A percentile compares a stretch with the other conserved stretches of the same genome.
Evolutionary conservation across 2,888 invertebrate species (phyloP).

Genomic region (Magallana nippona): DNA sequence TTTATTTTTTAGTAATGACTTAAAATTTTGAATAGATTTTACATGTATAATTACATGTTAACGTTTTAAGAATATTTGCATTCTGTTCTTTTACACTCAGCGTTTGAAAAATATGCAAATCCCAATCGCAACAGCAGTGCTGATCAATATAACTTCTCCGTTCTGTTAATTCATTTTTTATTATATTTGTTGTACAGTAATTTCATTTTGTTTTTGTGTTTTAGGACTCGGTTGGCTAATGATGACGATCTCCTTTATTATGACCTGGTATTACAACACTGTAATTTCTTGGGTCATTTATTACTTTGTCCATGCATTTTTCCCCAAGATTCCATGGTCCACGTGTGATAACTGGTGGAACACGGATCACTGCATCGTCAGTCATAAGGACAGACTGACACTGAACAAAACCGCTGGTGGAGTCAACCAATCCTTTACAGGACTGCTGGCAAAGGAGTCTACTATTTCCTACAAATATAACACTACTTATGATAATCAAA

Average conservation of each 20-base stretch:
- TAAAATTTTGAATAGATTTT: too few species aligned
- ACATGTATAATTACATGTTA: too few species aligned
- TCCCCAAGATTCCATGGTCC: slow-evolving; percentile 91
- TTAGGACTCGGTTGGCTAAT: slow-evolving; percentile 82
- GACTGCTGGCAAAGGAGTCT: not conserved
- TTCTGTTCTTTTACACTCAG: too few species aligned
- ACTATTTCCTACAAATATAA: not conserved
- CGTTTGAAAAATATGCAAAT: too few species aligned
- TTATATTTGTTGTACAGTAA: too few species aligned
- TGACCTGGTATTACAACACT: slow-evolving; percentile 96
- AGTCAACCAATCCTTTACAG: not conserved
- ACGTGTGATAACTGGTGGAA: slow-evolving; percentile 84
- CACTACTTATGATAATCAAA: not conserved
- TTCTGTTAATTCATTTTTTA: too few species aligned
- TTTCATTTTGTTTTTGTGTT: slow-evolving; percentile 3
- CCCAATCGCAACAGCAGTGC: too few species aligned
- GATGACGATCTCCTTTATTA: slow-evolving; percentile 90
- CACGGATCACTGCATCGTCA: slow-evolving; percentile 78
- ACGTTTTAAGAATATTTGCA: too few species aligned
- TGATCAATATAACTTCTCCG: too few species aligned
- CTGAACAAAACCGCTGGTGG: not conserved
- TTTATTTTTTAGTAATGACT: too few species aligned
- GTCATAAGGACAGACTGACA: not conserved
- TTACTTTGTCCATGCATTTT: slow-evolving; percentile 93
- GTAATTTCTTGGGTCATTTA: slow-evolving; percentile 98